Percentiles rank a stretch among this genome's conserved stretches.
These are phyloP conservation scores for Drosophila mettleri DNA, from an alignment of 2,888 invertebrate genomes.

Conservation along the genomic window DNA sequence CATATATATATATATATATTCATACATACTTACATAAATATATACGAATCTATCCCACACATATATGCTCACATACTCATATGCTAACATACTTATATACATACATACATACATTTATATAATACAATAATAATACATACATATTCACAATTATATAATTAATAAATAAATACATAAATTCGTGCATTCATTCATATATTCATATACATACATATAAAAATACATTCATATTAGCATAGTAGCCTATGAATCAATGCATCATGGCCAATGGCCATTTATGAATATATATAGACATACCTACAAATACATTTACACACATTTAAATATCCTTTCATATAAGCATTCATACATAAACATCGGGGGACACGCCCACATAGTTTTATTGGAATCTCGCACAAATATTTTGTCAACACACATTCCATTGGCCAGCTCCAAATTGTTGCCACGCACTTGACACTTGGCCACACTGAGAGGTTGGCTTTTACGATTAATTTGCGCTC, in stretches of 20 bases:
- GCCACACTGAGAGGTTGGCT: slow-evolving; percentile 12
- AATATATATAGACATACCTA: background rate
- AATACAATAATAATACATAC: too few species aligned
- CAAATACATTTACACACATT: background rate
- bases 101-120: too few species aligned
- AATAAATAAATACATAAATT: background rate
- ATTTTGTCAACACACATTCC: slow-evolving; percentile 7
- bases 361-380: background rate
- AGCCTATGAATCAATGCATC: too few species aligned
- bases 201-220: background rate
- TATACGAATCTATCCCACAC: too few species aligned
- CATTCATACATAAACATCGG: background rate
- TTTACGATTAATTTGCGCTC: slow-evolving; percentile 44
- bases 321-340: background rate
- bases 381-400: background rate
- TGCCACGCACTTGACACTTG: slow-evolving; percentile 11
- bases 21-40: background rate
- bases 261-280: too few species aligned
- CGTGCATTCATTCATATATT: background rate
- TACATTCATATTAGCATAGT: too few species aligned
- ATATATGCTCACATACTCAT: too few species aligned
- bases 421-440: background rate
- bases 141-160: too few species aligned
- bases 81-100: too few species aligned
- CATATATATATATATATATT: background rate